Evolutionary conservation across 1,140 invertebrate species (phyloP).

Genomic region (Zaprionus camerounensis): DNA sequence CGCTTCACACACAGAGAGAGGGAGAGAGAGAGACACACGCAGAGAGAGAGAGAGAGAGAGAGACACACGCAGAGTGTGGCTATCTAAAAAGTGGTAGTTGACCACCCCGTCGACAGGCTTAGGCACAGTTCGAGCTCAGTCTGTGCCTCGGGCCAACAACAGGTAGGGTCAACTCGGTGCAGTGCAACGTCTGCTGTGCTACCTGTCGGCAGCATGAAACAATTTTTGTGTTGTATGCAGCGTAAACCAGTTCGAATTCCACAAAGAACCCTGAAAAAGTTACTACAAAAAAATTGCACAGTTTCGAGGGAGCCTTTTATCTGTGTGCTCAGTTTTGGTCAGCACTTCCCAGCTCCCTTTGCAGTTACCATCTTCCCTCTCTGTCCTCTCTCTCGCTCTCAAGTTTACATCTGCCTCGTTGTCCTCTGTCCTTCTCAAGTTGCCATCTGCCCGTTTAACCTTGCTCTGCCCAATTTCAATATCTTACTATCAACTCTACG

Average conservation of each 20-base stretch:
- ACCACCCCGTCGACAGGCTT: conserved; percentile 10
- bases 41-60: neutral
- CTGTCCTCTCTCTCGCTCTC: too few species aligned
- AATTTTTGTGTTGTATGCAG: neutral
- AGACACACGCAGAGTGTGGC: conserved; percentile 19
- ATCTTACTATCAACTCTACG: neutral
- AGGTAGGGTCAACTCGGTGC: conserved; percentile 12
- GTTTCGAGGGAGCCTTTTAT: neutral
- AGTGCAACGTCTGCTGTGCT: neutral
- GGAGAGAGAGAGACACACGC: neutral
- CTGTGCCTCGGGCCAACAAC: neutral
- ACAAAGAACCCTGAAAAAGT: neutral
- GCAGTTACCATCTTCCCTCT: too few species aligned
- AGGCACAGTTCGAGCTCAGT: neutral
- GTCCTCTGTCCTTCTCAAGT: too few species aligned
- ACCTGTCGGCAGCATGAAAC: conserved; percentile 29
- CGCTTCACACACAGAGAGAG: conserved; percentile 8
- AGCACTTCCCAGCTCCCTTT: too few species aligned
- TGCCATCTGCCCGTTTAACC: too few species aligned
- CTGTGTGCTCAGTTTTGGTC: neutral
- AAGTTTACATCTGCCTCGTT: too few species aligned
- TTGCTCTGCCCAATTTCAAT: neutral
- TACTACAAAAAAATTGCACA: neutral
- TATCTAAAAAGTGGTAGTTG: conserved; percentile 26
- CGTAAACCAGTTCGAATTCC: conserved; percentile 33